Evolutionary conservation across 2,797 vertebrate species (phyloP).

Genomic region (Cephalopachus bancanus): DNA sequence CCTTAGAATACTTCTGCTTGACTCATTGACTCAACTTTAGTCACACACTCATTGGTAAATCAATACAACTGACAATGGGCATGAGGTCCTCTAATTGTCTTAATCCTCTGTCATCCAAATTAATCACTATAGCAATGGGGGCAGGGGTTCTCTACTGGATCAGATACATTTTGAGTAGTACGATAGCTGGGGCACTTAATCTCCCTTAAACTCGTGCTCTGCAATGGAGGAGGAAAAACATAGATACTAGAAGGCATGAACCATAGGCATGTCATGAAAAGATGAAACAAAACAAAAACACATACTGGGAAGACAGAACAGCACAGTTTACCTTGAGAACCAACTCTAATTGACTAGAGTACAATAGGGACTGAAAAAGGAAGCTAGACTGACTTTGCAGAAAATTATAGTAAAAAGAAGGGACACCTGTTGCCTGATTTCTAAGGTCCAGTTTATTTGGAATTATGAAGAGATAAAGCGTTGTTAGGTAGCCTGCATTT

Average conservation of each 20-base stretch:
- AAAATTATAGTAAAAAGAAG: background rate
- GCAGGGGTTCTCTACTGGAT: background rate
- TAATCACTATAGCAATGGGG: background rate
- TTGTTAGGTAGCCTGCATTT: background rate
- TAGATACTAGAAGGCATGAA: background rate
- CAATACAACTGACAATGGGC: background rate
- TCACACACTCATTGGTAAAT: background rate
- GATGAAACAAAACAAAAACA: background rate
- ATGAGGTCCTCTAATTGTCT: background rate
- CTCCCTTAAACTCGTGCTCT: background rate
- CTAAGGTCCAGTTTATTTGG: background rate
- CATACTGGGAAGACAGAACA: background rate
- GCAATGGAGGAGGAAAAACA: background rate
- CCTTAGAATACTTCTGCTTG: constrained; percentile 24
- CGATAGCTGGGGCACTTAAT: background rate
- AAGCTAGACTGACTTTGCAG: background rate
- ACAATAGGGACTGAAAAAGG: background rate
- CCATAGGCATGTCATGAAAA: background rate
- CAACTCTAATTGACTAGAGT: background rate
- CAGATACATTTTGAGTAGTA: background rate
- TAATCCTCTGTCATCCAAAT: background rate
- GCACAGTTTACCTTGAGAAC: background rate
- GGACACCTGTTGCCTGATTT: background rate
- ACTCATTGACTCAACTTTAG: background rate
- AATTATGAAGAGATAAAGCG: background rate